Evolutionary conservation across 2,797 vertebrate genomes (phyloP).

Genomic region (Hafferia zeledoni): DNA sequence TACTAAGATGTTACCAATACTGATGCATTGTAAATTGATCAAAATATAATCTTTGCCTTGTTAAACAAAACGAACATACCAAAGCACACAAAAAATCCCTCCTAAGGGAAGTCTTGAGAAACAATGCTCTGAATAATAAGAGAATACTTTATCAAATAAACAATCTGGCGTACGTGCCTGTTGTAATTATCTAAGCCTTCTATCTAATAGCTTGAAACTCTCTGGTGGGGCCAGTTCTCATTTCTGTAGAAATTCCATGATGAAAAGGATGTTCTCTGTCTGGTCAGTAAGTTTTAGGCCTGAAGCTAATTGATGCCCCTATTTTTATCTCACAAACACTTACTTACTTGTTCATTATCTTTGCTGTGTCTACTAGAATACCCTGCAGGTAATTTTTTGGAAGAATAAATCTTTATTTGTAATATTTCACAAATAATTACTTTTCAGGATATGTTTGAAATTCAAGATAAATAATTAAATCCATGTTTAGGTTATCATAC

Average conservation of each 20-base stretch:
- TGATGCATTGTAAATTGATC: neutral
- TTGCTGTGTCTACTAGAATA: neutral
- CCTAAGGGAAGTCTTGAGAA: neutral
- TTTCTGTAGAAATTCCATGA: neutral
- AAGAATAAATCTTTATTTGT: neutral
- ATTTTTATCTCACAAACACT: neutral
- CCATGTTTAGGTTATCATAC: neutral
- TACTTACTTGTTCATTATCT: neutral
- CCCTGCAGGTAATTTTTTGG: neutral
- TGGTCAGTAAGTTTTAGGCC: neutral
- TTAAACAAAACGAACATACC: neutral
- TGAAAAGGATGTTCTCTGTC: neutral
- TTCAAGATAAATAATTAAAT: neutral
- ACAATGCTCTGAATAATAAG: neutral
- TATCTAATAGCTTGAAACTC: neutral
- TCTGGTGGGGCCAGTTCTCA: neutral
- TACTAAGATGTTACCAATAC: neutral
- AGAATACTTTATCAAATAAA: neutral
- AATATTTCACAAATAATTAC: neutral
- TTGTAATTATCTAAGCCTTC: neutral
- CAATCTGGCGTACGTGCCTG: accelerated
- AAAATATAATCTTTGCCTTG: neutral
- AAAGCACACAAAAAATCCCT: neutral
- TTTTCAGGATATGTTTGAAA: neutral
- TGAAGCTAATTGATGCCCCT: neutral